Base-by-base conservation (phyloP, 2,113 vertebrate genomes). In the Xerus inauris region DNA sequence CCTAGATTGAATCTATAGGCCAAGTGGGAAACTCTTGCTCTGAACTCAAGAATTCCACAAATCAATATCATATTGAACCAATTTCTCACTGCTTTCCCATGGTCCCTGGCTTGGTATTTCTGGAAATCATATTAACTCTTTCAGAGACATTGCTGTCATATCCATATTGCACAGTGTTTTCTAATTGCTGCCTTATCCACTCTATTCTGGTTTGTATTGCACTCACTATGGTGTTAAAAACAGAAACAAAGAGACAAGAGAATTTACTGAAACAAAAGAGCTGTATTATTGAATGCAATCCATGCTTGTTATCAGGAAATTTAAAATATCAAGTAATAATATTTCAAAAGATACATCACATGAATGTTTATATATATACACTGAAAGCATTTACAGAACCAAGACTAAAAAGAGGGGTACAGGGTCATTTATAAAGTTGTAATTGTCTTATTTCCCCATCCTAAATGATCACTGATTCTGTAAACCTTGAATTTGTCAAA, bases 401-500 rank as follows among this genome's bases (percentile, higher is more conserved):
- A 79, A 97, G 19, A 84, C 79, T 82, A 69, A 98, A 69, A 98
- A 94, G 38, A 81, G 57, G 89, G 91, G 11, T 97, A 84, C 98
- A 98, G 97, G 81, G 30, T 94, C 97, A 97, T 97, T 98, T 98
- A 97, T 88, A 99, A 98, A 98, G 97, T 98, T 97, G 98, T 97
- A 98, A 96, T 98, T 98, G 95, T 99, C 98, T 98, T 98, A 98
- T 98, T 98, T 99, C 97, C 94, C 95, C 98, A 51, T 99, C 98
- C 98, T 98, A 96, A 98, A 98, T 97, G 93, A 97, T 98, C 98
- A 97, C 95, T 98, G 98, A 98, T 97, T 97, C 91, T 97, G 96
- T 98, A 99, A 98, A 98, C 97, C 98, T 99, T 97, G 98, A 98
- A 96, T 98, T 98, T 98, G 97, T 98, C 97, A 98, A 97, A 95